Base-by-base conservation (phyloP, 1,140 invertebrate species). In the Cheumatopsyche charites region DNA sequence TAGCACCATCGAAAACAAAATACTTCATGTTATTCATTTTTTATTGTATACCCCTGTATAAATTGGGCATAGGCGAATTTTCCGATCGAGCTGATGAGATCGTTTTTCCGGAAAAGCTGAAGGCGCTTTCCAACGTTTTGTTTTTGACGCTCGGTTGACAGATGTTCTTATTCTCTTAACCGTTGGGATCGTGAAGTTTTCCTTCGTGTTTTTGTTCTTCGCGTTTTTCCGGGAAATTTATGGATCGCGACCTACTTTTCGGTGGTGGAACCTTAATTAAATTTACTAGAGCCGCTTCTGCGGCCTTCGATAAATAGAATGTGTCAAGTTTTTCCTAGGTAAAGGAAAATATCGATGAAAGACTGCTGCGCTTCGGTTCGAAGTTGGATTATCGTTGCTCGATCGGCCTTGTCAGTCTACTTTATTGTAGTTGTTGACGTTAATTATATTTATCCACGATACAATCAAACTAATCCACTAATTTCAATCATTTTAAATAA, bases 131-230 rank as follows among this genome's bases (percentile, higher is more conserved):
- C 23, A 19, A 42, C 21, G 21, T 47, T 66, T 63, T 49, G 45
- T 63, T 63, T 47, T 66, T 47, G 15, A 17, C 63, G 21, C 63
- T 42, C 49, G 65, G 66, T 68, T 68, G 66, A 68, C 66, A 68
- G 66, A 68, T 68, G 66, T 68, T 68, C 3, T 9, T 36, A 3
- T 68, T 36, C 23, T 45, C 66, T n/a, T 11, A 11, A 21, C 25
- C 25, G 66, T 68, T 26, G 47, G 47, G 41, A 12, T 12, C 43
- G 43, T 13, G 13, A 66, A 68, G 45, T 68, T 68, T 68, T 36
- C 9, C 29, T 36, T 36, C n/a, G n/a, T n/a, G n/a, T n/a, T 36
- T 36, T 4, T 9, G 29, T 36, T 9, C 9, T 9, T 9, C 29
- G 3, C 29, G 3, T 36, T 36, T 36, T 36, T 36, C 29, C 3